Evolutionary conservation across 1,140 invertebrate genomes (phyloP).

Genomic region (Orchestia grillus): DNA sequence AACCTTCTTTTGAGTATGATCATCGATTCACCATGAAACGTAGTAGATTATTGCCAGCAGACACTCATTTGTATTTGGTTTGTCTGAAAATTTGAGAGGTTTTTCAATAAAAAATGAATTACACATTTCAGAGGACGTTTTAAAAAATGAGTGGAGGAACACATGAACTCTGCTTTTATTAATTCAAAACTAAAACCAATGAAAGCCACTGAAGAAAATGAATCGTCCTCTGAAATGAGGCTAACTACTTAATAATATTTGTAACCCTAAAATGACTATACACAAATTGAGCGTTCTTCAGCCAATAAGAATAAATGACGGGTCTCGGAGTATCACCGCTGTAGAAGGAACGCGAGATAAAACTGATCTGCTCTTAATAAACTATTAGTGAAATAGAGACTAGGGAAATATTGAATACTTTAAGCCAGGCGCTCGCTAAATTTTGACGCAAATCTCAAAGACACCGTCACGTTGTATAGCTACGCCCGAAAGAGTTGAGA

Average conservation of each 20-base stretch:
- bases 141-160: background rate
- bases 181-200: background rate
- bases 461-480: background rate
- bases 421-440: background rate
- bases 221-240: background rate
- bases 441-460: background rate
- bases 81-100: background rate
- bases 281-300: background rate
- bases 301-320: background rate
- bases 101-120: background rate
- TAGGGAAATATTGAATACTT: background rate
- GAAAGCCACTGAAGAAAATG: background rate
- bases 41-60: background rate
- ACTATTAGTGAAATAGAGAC: background rate
- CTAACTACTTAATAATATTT: background rate
- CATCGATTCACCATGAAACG: background rate
- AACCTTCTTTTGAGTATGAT: background rate
- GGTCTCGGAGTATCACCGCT: background rate
- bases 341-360: background rate
- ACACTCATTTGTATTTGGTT: background rate
- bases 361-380: background rate
- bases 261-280: background rate
- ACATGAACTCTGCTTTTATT: background rate
- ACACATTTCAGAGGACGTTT: background rate
- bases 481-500: background rate